A percentile compares a stretch with the other conserved stretches of the same genome.
phyloP scores from a whole-genome alignment of 2,797 vertebrate species.

The Gila robusta region DNA sequence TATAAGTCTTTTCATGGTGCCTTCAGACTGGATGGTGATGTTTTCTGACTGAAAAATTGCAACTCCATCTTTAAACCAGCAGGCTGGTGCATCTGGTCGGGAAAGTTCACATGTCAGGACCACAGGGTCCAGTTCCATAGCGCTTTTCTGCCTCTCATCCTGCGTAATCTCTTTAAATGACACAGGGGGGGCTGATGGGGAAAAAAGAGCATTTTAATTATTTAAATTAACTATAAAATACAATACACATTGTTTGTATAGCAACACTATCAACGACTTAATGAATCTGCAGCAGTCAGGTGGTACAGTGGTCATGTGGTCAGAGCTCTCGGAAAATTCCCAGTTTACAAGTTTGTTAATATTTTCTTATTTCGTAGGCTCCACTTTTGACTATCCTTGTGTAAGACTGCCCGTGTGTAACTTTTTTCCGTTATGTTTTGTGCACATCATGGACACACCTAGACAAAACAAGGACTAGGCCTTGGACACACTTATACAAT shows the following conservation, averaged over 20 bases:
- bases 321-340: neutral
- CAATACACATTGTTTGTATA: neutral
- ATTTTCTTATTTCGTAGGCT: too few species aligned
- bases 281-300: neutral
- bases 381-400: too few species aligned
- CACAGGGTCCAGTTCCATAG: slow-evolving; percentile 83
- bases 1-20: slow-evolving; percentile 80
- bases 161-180: slow-evolving; percentile 71
- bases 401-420: too few species aligned
- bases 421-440: too few species aligned
- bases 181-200: slow-evolving; percentile 72
- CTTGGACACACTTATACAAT: too few species aligned
- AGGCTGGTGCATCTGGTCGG: slow-evolving; percentile 71
- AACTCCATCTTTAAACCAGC: slow-evolving; percentile 85
- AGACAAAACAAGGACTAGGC: too few species aligned
- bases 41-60: slow-evolving; percentile 76
- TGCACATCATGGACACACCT: too few species aligned
- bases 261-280: neutral
- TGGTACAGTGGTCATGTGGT: neutral
- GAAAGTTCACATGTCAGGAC: slow-evolving; percentile 86
- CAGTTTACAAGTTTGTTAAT: neutral
- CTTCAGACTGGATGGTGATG: slow-evolving; percentile 81
- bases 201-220: neutral
- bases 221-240: neutral
- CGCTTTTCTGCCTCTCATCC: slow-evolving; percentile 77